Base-by-base conservation (phyloP, 2,888 invertebrate genomes). In the Melinaea menophilus region DNA sequence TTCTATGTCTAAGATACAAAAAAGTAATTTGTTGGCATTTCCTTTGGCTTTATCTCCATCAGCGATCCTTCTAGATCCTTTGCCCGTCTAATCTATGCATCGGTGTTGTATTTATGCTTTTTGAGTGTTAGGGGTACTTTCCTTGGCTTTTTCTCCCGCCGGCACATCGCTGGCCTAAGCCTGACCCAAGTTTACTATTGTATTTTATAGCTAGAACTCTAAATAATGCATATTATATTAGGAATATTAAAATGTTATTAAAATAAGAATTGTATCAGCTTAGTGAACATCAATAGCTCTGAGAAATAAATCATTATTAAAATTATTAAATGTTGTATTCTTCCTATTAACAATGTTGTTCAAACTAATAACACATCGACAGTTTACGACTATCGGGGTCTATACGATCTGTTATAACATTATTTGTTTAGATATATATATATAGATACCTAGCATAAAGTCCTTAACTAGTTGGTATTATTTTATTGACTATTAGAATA, bases 261-360 rank as follows among this genome's bases (percentile, higher is more conserved):
- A 84, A 80, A 79, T 88, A 90, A 90, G 88, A 85, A 90, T 84
- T 90, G 90, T 90, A 90, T 90, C 90, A 86, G 90, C 90, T 90
- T 90, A 90, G 90, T 87, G 80, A 90, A 90, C 88, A 90, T 90
- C 90, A 90, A 90, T 90, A 90, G 90, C 90, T 90, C 88, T 84
- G 87, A 81, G 78, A 84, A 88, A 86, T 86, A 78, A 89, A 88
- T 87, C 90, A 90, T 90, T 90, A 90, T 90, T 86, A 79, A 90
- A 90, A 90, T 88, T 90, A 90, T 85, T 87, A 81, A 86, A 85
- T 87, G 86, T 85, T 84, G 86, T 88, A 84, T 86, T 85, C 76
- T 85, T 86, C 79, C 76, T 70, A 73, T 69, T 45, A 59, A 60
- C 64, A 62, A 59, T 63, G 59, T 57, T 58, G 58, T 51, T 56